A percentile compares a stretch with the other conserved stretches of the same genome.
Conservation (phyloP, 2,797 vertebrate species). For the Typhlichthys eigenmanni region DNA sequence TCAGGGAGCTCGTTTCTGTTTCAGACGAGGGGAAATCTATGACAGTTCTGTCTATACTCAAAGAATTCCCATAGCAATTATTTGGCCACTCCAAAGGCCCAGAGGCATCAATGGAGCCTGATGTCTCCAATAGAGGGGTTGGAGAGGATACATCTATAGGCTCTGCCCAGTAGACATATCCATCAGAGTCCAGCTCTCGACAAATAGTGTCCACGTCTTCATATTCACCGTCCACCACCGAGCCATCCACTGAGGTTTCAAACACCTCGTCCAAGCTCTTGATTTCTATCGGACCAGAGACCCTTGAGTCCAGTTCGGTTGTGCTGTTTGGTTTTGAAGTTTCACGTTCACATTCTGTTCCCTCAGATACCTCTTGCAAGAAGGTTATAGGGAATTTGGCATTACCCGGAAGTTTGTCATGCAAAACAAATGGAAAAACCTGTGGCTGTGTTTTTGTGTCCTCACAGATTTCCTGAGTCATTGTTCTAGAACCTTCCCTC, state of each 20-base stretch:
- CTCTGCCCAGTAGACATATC: conserved; percentile 58
- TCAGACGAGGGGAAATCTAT: not conserved
- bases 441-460: conserved; percentile 26
- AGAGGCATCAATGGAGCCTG: conserved; percentile 22
- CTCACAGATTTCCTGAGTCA: conserved; percentile 13
- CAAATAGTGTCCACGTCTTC: conserved; percentile 47
- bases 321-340: not conserved
- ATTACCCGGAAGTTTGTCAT: conserved; percentile 13
- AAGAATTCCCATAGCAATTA: not conserved
- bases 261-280: conserved; percentile 44
- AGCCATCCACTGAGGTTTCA: conserved; percentile 56
- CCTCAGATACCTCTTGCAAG: not conserved
- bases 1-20: not conserved
- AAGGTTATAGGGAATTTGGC: not conserved
- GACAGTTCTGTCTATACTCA: not conserved
- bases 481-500: conserved; percentile 9
- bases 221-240: conserved; percentile 29
- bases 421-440: not conserved
- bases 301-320: not conserved
- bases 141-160: conserved; percentile 41
- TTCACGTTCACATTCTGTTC: conserved; percentile 8
- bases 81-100: not conserved
- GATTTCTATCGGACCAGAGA: conserved; percentile 14
- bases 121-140: conserved; percentile 10
- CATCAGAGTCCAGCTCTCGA: conserved; percentile 50